Evolutionary conservation across 2,888 invertebrate species (phyloP), one percentile per base, ranked within the genome.

Genomic region (Temnothorax rugatulus): DNA sequence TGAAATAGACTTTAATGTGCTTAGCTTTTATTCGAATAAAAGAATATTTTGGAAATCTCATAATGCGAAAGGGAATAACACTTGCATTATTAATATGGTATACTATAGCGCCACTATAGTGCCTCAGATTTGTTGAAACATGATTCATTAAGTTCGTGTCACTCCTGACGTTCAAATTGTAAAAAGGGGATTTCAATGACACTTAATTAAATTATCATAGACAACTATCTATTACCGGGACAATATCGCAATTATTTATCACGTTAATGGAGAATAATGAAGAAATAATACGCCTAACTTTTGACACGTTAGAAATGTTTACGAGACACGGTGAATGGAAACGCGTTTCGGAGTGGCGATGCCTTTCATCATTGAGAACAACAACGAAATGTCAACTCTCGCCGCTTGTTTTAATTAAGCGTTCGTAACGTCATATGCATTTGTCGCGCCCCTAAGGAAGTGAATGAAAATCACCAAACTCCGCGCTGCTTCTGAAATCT

Each of bases 171-270:
- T 1, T 74, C 2, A 21, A 47, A 47, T 59, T 15, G 15, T 29
- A 34, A 57, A 44, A 52, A 73, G 34, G 4, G 13, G 21, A 79
- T 18, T 54, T 44, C 25, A 29, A 54, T 54, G 38, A 9, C n/a
- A 15, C 13, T 69, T 73, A 79, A 79, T 73, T 73, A 4, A 79
- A 79, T 79, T 59, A 79, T 73, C 21, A 8, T n/a, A 57, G 41
- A 47, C 69, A 54, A 54, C 25, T 29, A 79, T 41, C 15, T 21
- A 73, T 79, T 68, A 41, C 18, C 11, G 15, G 44, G 21, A 79
- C 59, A 79, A 79, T 47, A 21, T 79, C n/a, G 74, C 57, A 41
- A 73, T 79, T 57, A 79, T 73, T 73, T 59, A 79, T 50, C 57
- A 34, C 29, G 21, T 34, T 44, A 44, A 52, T 38, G 4, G 8